Conservation (phyloP, 37 sponge, comb jelly and placozoan genomes). For the Lycopodina hypogea region DNA sequence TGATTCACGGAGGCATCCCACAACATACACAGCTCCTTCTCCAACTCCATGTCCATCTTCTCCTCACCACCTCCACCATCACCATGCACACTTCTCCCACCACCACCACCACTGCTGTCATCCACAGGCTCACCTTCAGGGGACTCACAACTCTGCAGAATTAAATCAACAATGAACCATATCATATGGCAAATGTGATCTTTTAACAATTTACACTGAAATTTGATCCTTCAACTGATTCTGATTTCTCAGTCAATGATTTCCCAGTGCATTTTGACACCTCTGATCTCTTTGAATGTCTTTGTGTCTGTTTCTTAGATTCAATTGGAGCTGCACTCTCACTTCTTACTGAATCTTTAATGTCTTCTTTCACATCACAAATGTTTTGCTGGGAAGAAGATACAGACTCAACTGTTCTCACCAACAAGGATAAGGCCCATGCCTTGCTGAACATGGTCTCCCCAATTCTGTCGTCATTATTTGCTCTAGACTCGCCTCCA, state of each 20-base stretch:
- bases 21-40: conserved; percentile 44
- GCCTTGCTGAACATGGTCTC: conserved; percentile 66
- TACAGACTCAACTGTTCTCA: conserved; percentile 28
- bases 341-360: too few species aligned
- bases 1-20: conserved; percentile 66
- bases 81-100: background rate
- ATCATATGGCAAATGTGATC: background rate
- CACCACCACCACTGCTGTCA: background rate
- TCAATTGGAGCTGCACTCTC: too few species aligned
- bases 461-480: too few species aligned
- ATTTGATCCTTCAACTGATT: background rate
- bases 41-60: conserved; percentile 1
- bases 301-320: too few species aligned
- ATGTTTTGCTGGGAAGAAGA: too few species aligned
- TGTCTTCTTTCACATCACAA: too few species aligned
- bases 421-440: conserved; percentile 63
- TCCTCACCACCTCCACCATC: background rate
- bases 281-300: too few species aligned
- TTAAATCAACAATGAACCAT: too few species aligned
- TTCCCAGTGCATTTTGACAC: too few species aligned
- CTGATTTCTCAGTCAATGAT: too few species aligned
- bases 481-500: too few species aligned
- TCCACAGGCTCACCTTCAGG: background rate
- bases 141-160: background rate
- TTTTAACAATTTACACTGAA: background rate